Conservation (phyloP, 2,888 invertebrate genomes). For the Volucella zonaria region DNA sequence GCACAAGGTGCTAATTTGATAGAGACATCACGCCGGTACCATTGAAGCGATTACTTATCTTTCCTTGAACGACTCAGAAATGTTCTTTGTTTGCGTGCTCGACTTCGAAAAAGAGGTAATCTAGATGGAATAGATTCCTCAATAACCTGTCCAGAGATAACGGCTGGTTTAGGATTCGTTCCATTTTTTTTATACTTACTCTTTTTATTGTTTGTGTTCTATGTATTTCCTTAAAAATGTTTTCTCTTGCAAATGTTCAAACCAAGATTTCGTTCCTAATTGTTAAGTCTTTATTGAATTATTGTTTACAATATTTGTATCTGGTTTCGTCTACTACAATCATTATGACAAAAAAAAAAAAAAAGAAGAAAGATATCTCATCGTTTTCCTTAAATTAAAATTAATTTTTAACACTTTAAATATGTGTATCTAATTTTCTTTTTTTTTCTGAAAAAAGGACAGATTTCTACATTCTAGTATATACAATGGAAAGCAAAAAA, state of each 20-base stretch:
- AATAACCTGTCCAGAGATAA: too few relatives aligned
- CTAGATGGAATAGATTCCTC: too few relatives aligned
- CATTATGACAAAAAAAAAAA: conserved; percentile 6
- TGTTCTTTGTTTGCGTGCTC: too few relatives aligned
- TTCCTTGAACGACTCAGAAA: too few relatives aligned
- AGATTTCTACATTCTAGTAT: conserved; percentile 38
- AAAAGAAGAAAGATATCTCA: conserved; percentile 1
- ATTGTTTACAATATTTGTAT: conserved; percentile 51
- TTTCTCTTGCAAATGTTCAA: not conserved
- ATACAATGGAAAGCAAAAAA: conserved; percentile 51
- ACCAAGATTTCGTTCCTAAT: conserved; percentile 12
- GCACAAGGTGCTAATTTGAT: too few relatives aligned
- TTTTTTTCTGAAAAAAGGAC: not conserved
- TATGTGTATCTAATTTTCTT: not conserved
- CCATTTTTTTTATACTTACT: too few relatives aligned
- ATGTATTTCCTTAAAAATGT: too few relatives aligned
- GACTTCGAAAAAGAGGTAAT: too few relatives aligned
- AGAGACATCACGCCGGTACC: too few relatives aligned
- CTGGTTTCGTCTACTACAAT: conserved; percentile 38
- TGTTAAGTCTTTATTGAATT: conserved; percentile 57
- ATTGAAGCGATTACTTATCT: too few relatives aligned
- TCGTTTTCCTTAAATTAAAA: conserved; percentile 15
- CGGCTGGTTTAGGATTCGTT: too few relatives aligned
- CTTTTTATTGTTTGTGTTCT: too few relatives aligned
- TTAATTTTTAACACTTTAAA: conserved; percentile 17